Evolutionary conservation across 1,140 invertebrate species (phyloP), one percentile per base, ranked within the genome.

Genomic region (Aphaenogaster ashmeadi): DNA sequence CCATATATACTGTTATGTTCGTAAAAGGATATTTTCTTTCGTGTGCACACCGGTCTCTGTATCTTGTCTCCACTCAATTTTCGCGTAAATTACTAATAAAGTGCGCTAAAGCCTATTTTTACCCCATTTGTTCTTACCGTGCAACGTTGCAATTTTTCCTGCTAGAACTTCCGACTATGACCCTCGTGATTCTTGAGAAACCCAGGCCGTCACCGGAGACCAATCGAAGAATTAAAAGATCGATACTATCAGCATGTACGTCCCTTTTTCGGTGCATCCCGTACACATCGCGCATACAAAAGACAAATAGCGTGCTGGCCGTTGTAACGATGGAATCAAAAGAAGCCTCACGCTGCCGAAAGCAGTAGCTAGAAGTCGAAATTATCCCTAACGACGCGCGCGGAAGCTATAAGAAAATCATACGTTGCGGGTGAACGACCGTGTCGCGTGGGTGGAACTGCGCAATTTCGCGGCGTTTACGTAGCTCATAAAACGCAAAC

Each of bases 341-440:
- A 84, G 80, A 62, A 75, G 47, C 44, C 15, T 33, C 33, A 72
- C 50, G 33, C 21, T 74, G 54, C 69, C 69, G 69, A 84, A 84
- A 84, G 69, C 54, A 38, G 27, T 75, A 44, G 77, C 58, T 78
- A 64, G n/a, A 75, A 54, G 74, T 89, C 74, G 52, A 79, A 80
- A 89, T 86, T 75, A 60, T 77, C n/a, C 52, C 38, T 75, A 81
- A 90, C 83, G 83, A 89, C 83, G 83, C 88, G 83, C 69, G 83
- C 75, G 66, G 88, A 86, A 83, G 52, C 74, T 87, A 87, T 87
- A 81, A 87, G 89, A 87, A 90, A 90, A 90, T 90, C 88, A 90
- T 89, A 90, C 69, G 89, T 77, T 90, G 72, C 88, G 72, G 88
- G 71, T 87, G 84, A 90, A 90, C 88, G 89, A 90, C 89, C 88